Conservation (phyloP, 2,888 invertebrate species). For the Synanthedon andrenaeformis region DNA sequence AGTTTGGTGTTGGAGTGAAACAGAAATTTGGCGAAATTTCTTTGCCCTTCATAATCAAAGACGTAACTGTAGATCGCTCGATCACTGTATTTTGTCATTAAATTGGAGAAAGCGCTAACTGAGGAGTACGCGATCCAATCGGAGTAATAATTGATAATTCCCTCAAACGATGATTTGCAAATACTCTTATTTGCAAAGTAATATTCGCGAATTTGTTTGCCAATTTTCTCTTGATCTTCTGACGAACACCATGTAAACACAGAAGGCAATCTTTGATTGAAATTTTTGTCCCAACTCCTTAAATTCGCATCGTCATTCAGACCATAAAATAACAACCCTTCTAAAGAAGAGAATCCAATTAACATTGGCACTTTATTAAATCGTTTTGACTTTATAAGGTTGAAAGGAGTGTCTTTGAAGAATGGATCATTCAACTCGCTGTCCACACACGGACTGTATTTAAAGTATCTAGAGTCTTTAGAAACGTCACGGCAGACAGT, state of each 20-base stretch:
- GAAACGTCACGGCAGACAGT: conserved; percentile 33
- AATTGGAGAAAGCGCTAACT: conserved; percentile 31
- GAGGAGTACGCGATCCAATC: conserved; percentile 47
- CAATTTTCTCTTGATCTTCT: conserved; percentile 28
- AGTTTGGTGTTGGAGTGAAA: conserved; percentile 19
- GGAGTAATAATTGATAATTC: conserved; percentile 37
- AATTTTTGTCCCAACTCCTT: conserved; percentile 34
- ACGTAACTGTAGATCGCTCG: conserved; percentile 45
- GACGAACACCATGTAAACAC: conserved; percentile 44
- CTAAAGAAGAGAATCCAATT: conserved; percentile 35
- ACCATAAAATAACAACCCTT: conserved; percentile 51
- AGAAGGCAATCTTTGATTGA: conserved; percentile 41
- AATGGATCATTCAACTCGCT: conserved; percentile 36
- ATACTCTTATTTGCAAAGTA: conserved; percentile 37
- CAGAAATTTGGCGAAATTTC: conserved; percentile 40
- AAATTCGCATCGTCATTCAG: conserved; percentile 30
- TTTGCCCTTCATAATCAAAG: conserved; percentile 43
- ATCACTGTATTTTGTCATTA: conserved; percentile 31
- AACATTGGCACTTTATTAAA: conserved; percentile 52
- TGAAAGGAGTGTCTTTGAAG: conserved; percentile 45
- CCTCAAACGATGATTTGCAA: conserved; percentile 19
- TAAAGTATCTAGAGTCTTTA: conserved; percentile 41
- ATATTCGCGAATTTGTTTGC: conserved; percentile 29
- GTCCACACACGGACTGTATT: conserved; percentile 52
- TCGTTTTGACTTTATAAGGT: conserved; percentile 35